phyloP scores from a whole-genome alignment of 64 coral and sea anemone species.

The Porites lutea region DNA sequence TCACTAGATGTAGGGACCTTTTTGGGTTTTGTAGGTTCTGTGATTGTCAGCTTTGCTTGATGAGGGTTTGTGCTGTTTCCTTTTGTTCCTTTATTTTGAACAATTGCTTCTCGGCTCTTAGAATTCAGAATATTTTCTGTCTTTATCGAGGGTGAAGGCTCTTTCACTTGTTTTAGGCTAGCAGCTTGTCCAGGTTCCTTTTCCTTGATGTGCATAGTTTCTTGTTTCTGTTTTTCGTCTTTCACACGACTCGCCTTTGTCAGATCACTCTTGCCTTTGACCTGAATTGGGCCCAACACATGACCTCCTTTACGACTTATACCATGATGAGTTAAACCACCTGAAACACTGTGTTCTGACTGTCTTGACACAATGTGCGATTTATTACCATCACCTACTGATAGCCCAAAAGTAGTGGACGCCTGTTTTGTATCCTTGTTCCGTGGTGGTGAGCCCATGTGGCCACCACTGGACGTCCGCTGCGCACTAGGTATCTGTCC shows the following conservation, averaged over 20 bases:
- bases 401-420: not conserved
- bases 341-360: not conserved
- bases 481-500: not conserved
- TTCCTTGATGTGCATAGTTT: not conserved
- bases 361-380: not conserved
- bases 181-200: not conserved
- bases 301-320: not conserved
- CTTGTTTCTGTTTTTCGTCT: not conserved
- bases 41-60: not conserved
- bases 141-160: not conserved
- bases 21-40: not conserved
- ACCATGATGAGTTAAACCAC: not conserved
- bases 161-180: not conserved
- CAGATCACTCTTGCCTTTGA: not conserved
- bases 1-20: too few relatives aligned
- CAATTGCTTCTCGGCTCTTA: not conserved
- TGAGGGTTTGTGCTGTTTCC: not conserved
- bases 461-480: not conserved
- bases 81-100: not conserved
- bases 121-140: not conserved
- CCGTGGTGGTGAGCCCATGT: not conserved
- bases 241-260: not conserved
- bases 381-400: not conserved
- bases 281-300: too few relatives aligned
- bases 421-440: not conserved